Percentiles rank a stretch among this genome's conserved stretches.
These are phyloP conservation scores for Mormoops blainvillei DNA, from an alignment of 2,113 vertebrate genomes.

Conservation along the genomic window DNA sequence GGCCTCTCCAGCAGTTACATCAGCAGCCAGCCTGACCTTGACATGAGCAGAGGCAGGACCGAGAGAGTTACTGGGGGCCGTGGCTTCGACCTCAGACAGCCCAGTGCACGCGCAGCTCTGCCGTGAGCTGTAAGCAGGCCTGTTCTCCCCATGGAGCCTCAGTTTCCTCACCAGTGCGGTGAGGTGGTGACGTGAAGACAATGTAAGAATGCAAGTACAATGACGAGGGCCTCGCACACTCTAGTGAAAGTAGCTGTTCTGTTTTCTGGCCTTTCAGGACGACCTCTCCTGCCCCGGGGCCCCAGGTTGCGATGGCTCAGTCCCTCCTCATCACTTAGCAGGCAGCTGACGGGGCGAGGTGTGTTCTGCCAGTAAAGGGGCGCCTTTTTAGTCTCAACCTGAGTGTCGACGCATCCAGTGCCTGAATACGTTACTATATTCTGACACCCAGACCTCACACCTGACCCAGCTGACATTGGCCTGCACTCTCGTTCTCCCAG, in stretches of 20 bases:
- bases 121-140: too few species aligned
- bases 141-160: not conserved
- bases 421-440: accelerated
- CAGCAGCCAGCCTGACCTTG: not conserved
- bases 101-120: not conserved
- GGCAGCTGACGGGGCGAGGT: too few species aligned
- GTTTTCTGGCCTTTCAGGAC: accelerated
- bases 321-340: not conserved
- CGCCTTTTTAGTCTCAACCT: not conserved
- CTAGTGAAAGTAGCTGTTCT: not conserved
- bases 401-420: not conserved
- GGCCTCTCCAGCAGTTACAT: not conserved
- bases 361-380: not conserved
- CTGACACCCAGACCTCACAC: not conserved
- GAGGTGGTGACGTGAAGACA: not conserved
- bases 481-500: constrained; percentile 72
- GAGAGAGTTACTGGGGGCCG: not conserved
- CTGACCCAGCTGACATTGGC: not conserved
- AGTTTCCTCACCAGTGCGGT: not conserved
- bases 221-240: not conserved
- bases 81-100: not conserved
- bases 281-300: not conserved
- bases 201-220: not conserved
- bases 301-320: not conserved
- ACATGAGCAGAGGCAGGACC: too few species aligned